phyloP scores from a whole-genome alignment of 1,140 invertebrate species.

The Dreissena rostriformis region DNA sequence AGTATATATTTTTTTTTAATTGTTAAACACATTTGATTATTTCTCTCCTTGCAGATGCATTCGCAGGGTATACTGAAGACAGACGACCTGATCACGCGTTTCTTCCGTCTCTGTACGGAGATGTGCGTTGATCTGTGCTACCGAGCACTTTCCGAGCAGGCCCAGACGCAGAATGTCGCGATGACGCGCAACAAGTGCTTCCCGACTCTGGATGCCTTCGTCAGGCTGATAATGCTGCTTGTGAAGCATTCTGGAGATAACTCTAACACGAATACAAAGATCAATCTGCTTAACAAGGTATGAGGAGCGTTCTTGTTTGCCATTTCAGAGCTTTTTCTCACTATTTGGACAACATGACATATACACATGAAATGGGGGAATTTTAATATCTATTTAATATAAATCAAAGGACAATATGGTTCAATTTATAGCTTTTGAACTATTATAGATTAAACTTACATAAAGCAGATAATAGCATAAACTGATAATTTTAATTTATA shows the following conservation, averaged over 20 bases:
- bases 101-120: conserved; percentile 98
- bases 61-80: conserved; percentile 97
- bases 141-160: conserved; percentile 85
- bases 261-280: conserved; percentile 95
- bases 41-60: conserved; percentile 89
- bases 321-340: no score
- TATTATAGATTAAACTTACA: no score
- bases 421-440: no score
- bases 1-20: no score
- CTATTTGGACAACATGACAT: no score
- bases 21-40: no score
- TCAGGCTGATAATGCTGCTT: conserved; percentile 95
- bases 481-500: no score
- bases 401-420: no score
- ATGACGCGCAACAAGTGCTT: conserved; percentile 95
- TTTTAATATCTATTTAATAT: no score
- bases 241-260: conserved; percentile 95
- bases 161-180: conserved; percentile 80
- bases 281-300: conserved; percentile 98
- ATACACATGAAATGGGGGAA: no score
- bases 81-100: conserved; percentile 97
- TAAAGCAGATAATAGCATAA: no score
- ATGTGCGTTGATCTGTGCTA: conserved; percentile 98
- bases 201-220: conserved; percentile 97
- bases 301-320: not conserved